Evolutionary conservation across 2,888 invertebrate species (phyloP), one percentile per base, ranked within the genome.

Genomic region (Polydrusus cervinus): DNA sequence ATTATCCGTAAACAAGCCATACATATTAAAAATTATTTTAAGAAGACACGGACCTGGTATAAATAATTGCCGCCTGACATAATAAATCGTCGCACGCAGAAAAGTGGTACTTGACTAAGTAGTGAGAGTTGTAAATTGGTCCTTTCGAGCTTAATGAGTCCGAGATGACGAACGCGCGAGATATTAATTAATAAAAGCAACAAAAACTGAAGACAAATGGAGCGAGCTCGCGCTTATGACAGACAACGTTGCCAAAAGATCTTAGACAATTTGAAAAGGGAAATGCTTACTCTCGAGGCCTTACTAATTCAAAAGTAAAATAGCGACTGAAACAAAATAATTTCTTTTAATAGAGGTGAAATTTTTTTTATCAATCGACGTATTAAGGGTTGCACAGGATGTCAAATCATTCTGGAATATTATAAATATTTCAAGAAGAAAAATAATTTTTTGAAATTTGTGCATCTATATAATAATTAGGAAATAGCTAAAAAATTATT

Each of bases 121-220:
- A 81, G 80, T 78, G 80, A 79, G 81, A 85, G 82, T 84, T 85
- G 86, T 85, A 85, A 86, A 86, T 85, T 84, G 84, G 83, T 82
- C 81, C 81, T 82, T 82, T 82, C 81, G 79, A 78, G 81, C 81
- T 81, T 85, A 86, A 86, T 85, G 86, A 85, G 84, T 77, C 82
- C 75, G 74, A 82, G 80, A 84, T 85, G 85, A 85, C 82, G 81
- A 79, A 84, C 84, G 82, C 79, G 81, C 80, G 78, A 81, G 79
- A 83, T 84, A 84, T 84, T 84, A 85, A 86, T 85, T 85, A 85
- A 84, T 85, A 83, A 83, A 81, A 81, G 80, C 82, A 81, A 82
- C 82, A 81, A 82, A 83, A 82, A 80, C 81, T 81, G 67, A 68
- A 75, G 80, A 85, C 85, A 85, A 86, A 86, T 83, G 84, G 81